These are phyloP conservation scores for Hirundo rustica DNA, from an alignment of 2,797 vertebrate species.

Conservation along the genomic window DNA sequence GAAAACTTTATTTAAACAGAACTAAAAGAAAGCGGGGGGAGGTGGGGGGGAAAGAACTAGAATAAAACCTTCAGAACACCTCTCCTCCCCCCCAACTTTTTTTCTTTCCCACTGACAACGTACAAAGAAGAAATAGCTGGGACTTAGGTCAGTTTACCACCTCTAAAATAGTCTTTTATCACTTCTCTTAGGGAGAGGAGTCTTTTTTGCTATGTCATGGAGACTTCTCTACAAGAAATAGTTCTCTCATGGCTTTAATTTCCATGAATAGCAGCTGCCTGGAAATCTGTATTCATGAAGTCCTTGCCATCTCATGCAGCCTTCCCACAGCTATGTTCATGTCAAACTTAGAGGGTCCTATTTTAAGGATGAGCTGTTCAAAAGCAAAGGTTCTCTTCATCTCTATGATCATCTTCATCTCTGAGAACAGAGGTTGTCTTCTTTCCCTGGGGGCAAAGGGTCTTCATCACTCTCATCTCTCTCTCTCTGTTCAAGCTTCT, in stretches of 20 bases:
- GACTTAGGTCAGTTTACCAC: background rate
- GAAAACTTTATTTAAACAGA: background rate
- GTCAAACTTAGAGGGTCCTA: background rate
- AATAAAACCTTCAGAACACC: background rate
- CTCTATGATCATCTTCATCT: background rate
- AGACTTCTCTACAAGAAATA: background rate
- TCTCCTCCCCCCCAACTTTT: background rate
- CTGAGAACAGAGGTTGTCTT: background rate
- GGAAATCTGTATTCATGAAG: background rate
- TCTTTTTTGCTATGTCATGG: background rate
- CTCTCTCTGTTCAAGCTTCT: background rate
- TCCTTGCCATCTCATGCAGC: background rate
- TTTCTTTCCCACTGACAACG: background rate
- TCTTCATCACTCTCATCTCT: background rate
- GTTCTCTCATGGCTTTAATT: background rate
- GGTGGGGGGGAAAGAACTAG: background rate
- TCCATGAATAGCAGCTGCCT: background rate
- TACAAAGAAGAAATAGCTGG: background rate
- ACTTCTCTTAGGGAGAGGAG: background rate
- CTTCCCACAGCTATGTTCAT: background rate
- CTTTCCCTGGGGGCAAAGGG: background rate
- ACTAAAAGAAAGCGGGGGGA: background rate
- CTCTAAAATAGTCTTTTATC: background rate
- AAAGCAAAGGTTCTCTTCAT: background rate
- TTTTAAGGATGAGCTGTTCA: background rate